Evolutionary conservation across 1,140 invertebrate genomes (phyloP).

Genomic region (Bombus sibiricus): DNA sequence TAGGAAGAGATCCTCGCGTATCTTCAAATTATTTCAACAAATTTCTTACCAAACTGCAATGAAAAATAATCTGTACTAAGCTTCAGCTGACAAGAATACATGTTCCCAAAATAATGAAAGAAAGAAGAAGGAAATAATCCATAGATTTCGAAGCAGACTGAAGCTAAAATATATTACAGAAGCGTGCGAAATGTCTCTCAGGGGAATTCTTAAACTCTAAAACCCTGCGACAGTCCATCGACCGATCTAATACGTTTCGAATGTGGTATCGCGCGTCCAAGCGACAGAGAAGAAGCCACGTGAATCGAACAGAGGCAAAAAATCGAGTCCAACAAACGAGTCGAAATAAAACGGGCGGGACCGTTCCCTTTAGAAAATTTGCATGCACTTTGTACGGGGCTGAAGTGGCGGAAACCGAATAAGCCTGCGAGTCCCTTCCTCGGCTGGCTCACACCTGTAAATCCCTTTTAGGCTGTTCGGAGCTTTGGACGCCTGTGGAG

Average conservation of each 20-base stretch:
- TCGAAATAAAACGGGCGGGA: conserved; percentile 26
- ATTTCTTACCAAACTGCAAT: too few relatives aligned
- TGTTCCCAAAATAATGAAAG: too few relatives aligned
- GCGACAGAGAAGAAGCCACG: background rate
- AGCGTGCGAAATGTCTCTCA: background rate
- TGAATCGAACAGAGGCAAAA: background rate
- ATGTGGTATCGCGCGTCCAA: background rate
- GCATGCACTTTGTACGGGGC: conserved; percentile 37
- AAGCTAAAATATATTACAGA: background rate
- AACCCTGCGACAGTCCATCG: background rate
- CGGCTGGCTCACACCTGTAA: conserved; percentile 36
- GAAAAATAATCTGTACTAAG: too few relatives aligned
- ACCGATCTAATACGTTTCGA: conserved; percentile 19
- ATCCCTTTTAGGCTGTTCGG: conserved; percentile 32
- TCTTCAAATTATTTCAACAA: too few relatives aligned
- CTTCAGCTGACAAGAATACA: too few relatives aligned
- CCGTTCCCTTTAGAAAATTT: conserved; percentile 52
- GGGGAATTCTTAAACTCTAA: background rate
- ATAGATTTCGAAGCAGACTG: background rate
- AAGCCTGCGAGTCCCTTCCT: conserved; percentile 21
- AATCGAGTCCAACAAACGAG: conserved; percentile 20
- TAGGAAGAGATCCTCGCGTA: too few relatives aligned
- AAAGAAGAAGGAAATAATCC: background rate
- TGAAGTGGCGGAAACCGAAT: conserved; percentile 37
- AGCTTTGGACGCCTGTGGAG: conserved; percentile 22